Evolutionary conservation across 2,888 invertebrate genomes (phyloP), one percentile per base, ranked within the genome.

Genomic region (Deladenus siricidicola): DNA sequence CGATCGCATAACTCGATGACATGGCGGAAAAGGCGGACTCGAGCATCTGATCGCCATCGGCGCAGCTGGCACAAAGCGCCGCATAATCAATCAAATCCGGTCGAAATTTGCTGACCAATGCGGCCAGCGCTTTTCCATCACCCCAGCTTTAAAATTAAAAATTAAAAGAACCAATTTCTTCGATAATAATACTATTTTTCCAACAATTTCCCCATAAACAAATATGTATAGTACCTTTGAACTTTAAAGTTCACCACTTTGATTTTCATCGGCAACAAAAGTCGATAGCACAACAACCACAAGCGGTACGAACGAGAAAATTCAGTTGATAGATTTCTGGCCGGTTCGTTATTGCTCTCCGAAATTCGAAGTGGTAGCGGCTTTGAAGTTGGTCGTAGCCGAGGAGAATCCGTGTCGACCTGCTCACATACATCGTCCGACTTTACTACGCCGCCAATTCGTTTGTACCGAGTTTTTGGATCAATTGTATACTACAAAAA

Each of bases 401-500:
- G 55, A 4, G 47, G 61, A 19, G 42, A 62, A 34, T 62, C 61
- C 21, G 60, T 34, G 34, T 62, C 60, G 10, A 61, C 28, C 28
- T 56, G 62, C 17, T 47, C 54, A 3, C 64, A 61, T 23, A 69
- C 73, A 8, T 48, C 51, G 6, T 54, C 48, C 24, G 60, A 45
- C 4, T 57, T 39, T 21, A 29, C 53, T 3, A 14, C 34, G 14
- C 44, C 19, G 10, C 44, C 55, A 28, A 55, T 55, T 24, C 43
- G 42, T 21, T 29, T 45, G 80, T 90, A 89, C 76, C 92, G 85
- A 8, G 80, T 80, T 47, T 72, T 75, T 0, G 82, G 82, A 62
- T 83, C 81, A 51, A 82, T 78, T 34, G 80, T 79, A 71, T 81
- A 79, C 66, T 60, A 49, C 28, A 62, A n/a, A n/a, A n/a, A n/a